Evolutionary conservation across 2,888 invertebrate species (phyloP).

Genomic region (Argynnis bischoffii): DNA sequence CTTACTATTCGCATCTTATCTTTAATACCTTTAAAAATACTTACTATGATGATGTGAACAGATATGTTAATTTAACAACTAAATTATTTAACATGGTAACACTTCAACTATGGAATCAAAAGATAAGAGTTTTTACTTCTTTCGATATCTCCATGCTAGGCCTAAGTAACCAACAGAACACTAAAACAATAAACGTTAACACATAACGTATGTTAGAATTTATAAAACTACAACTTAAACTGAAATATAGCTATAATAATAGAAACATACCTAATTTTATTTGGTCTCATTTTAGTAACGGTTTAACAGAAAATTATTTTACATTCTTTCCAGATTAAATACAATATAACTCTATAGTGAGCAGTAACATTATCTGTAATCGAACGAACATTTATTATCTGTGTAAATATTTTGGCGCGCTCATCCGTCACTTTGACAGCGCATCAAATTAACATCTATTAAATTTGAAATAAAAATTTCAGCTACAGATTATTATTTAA

Average conservation of each 20-base stretch:
- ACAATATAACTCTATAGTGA: slow-evolving; percentile 26
- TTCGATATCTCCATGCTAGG: slow-evolving; percentile 30
- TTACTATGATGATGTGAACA: slow-evolving; percentile 68
- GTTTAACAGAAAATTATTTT: slow-evolving; percentile 57
- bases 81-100: slow-evolving; percentile 75
- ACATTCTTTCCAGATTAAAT: slow-evolving; percentile 23
- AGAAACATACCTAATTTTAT: slow-evolving; percentile 78
- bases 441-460: slow-evolving; percentile 13
- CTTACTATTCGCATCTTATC: slow-evolving; percentile 52
- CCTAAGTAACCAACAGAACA: slow-evolving; percentile 42
- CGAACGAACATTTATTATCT: slow-evolving; percentile 21
- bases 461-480: slow-evolving; percentile 11
- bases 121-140: background rate
- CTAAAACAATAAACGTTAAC: slow-evolving; percentile 65
- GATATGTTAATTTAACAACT: slow-evolving; percentile 69
- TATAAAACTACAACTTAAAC: slow-evolving; percentile 75
- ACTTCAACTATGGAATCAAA: slow-evolving; percentile 53
- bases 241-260: slow-evolving; percentile 62
- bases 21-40: slow-evolving; percentile 66
- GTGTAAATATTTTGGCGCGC: slow-evolving; percentile 24
- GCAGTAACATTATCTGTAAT: slow-evolving; percentile 22
- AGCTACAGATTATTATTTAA: slow-evolving; percentile 18
- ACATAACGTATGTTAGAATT: slow-evolving; percentile 71
- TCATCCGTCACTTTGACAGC: slow-evolving; percentile 18
- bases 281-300: slow-evolving; percentile 81